phyloP scores from a whole-genome alignment of 2,797 vertebrate species.

The Cheirogaleus major region DNA sequence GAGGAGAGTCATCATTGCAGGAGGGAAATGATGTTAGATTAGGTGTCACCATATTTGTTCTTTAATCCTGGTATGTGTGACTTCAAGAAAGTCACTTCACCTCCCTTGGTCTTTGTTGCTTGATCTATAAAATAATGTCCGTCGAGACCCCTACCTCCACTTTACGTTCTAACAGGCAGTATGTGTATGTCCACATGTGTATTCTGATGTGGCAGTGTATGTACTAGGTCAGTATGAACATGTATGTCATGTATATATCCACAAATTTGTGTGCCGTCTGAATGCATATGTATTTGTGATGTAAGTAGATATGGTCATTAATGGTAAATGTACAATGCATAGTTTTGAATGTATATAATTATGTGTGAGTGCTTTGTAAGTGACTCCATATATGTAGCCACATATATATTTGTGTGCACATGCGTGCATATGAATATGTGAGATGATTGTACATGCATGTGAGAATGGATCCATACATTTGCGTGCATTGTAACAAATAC shows the following conservation, averaged over 20 bases:
- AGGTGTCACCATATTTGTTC: background rate
- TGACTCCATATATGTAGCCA: background rate
- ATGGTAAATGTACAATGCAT: background rate
- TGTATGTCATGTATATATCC: accelerated
- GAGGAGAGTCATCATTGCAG: background rate
- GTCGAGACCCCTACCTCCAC: accelerated
- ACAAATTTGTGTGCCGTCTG: background rate
- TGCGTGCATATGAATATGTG: background rate
- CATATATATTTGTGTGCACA: background rate
- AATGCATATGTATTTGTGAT: background rate
- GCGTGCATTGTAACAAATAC: background rate
- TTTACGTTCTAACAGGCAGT: background rate
- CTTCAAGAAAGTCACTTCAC: background rate
- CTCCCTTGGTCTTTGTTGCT: background rate
- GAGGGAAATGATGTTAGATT: background rate
- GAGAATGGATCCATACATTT: background rate
- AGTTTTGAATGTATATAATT: background rate
- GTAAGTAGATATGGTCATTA: background rate
- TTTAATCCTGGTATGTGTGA: background rate
- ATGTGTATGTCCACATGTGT: background rate
- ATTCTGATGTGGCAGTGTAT: background rate
- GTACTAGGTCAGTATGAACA: background rate
- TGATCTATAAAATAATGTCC: background rate
- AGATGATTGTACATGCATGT: background rate
- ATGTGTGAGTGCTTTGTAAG: background rate